A percentile compares a stretch with the other conserved stretches of the same genome.
Evolutionary conservation across 2,888 invertebrate genomes (phyloP).

Genomic region (Drosophila prostipennis): DNA sequence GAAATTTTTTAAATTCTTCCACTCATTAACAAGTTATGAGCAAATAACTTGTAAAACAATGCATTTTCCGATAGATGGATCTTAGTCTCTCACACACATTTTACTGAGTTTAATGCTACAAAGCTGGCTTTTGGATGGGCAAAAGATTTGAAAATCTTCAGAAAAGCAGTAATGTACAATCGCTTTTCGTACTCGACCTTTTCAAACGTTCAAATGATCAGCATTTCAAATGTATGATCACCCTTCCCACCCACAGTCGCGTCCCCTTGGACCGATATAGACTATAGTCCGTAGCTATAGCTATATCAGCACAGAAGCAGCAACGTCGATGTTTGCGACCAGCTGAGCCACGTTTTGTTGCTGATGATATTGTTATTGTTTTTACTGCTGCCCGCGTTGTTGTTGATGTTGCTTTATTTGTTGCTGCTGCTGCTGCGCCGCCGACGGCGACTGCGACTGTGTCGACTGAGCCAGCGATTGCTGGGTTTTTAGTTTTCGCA

Average conservation of each 20-base stretch:
- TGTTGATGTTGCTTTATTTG: constrained; percentile 27
- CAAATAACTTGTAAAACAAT: no score
- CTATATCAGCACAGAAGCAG: constrained; percentile 34
- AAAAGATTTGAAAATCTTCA: background rate
- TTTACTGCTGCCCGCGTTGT: constrained; percentile 32
- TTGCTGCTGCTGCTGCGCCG: constrained; percentile 41
- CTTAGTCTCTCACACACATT: no score
- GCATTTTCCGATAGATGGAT: no score
- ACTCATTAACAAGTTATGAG: no score
- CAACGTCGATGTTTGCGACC: constrained; percentile 29
- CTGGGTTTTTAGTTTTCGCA: constrained; percentile 73
- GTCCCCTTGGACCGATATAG: constrained; percentile 1
- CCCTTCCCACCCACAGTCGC: constrained; percentile 17
- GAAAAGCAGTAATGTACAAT: background rate
- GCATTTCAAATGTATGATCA: constrained; percentile 5
- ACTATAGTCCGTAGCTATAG: background rate
- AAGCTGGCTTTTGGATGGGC: no score
- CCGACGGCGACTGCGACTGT: constrained; percentile 11
- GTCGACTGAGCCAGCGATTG: constrained; percentile 38
- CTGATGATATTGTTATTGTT: constrained; percentile 38
- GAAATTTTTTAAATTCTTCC: no score
- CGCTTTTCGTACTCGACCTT: background rate
- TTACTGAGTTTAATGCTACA: no score
- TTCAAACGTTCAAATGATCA: background rate
- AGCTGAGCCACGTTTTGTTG: constrained; percentile 63